Evolutionary conservation across 37 sponge, comb jelly and placozoan genomes (phyloP).

Genomic region (Hormiphora californensis): DNA sequence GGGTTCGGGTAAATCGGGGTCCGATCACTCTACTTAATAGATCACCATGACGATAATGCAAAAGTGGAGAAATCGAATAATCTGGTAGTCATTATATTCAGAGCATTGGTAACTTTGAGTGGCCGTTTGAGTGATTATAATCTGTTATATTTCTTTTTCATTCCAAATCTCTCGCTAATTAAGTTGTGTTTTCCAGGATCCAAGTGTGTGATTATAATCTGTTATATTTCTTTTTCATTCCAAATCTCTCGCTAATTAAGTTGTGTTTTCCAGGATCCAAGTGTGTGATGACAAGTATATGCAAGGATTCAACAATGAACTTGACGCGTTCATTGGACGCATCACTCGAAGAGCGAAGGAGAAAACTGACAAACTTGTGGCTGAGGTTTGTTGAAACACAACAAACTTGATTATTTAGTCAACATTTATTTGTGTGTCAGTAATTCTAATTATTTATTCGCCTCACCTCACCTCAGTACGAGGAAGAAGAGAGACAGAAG

Average conservation of each 20-base stretch:
- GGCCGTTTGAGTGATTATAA: background rate
- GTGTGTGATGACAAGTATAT: constrained; percentile 82
- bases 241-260: background rate
- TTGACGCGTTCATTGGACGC: constrained; percentile 69
- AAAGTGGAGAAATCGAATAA: too few species aligned
- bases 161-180: background rate
- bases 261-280: constrained; percentile 66
- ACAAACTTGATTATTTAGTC: background rate
- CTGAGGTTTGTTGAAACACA: constrained; percentile 56
- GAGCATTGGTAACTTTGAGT: too few species aligned
- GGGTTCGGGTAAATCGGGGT: too few species aligned
- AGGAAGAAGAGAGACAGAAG: constrained; percentile 80
- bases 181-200: background rate
- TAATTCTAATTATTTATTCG: background rate
- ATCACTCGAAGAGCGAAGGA: constrained; percentile 76
- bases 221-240: background rate
- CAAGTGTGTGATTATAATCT: background rate
- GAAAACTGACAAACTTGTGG: constrained; percentile 68
- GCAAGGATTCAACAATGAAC: constrained; percentile 88
- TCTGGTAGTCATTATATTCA: too few species aligned
- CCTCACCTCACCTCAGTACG: background rate
- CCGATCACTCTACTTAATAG: too few species aligned
- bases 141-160: background rate
- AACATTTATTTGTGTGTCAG: background rate
- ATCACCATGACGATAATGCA: too few species aligned